These are phyloP conservation scores for Oceanites oceanicus DNA, from an alignment of 2,113 vertebrate species.

Conservation along the genomic window DNA sequence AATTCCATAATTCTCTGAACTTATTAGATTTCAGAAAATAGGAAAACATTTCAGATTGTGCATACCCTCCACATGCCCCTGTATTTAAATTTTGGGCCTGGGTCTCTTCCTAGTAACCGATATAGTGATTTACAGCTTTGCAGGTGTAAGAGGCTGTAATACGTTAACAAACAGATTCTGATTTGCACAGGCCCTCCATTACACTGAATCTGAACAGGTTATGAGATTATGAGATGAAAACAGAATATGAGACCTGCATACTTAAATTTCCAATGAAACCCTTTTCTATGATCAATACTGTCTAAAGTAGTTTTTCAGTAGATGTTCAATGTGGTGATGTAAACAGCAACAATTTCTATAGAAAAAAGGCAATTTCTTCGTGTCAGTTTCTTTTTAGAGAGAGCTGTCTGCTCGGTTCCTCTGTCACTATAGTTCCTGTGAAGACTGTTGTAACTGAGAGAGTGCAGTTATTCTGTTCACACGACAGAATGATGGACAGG, in stretches of 20 bases:
- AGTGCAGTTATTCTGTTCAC: neutral
- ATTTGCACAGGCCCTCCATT: neutral
- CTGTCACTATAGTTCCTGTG: neutral
- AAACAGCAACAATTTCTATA: neutral
- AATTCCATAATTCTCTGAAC: neutral
- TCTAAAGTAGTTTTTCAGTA: neutral
- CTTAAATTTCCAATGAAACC: neutral
- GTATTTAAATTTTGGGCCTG: neutral
- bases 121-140: neutral
- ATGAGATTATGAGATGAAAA: neutral
- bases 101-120: neutral
- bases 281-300: neutral
- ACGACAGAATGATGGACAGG: neutral
- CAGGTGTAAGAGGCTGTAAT: neutral
- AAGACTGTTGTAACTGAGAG: neutral
- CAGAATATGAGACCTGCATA: neutral
- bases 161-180: neutral
- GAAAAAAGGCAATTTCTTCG: neutral
- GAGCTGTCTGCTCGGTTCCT: neutral
- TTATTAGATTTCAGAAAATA: neutral
- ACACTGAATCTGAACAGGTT: neutral
- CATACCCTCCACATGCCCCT: neutral
- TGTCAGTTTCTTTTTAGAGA: neutral
- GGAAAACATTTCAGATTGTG: neutral
- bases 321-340: neutral